Evolutionary conservation across 2,888 invertebrate species (phyloP).

Genomic region (Oscheius onirici): DNA sequence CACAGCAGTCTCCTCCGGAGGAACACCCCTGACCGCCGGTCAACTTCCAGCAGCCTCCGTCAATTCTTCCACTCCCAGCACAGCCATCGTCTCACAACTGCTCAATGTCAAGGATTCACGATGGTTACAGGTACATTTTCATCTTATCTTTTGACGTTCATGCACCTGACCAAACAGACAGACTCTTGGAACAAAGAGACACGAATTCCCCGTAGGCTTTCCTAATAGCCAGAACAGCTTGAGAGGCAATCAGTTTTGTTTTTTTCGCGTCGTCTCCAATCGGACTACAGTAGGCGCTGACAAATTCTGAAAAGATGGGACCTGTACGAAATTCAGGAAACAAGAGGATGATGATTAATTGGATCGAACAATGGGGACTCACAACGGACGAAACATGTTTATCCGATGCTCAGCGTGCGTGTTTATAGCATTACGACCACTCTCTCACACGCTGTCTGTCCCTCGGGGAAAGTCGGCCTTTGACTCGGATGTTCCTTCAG

Average conservation of each 20-base stretch:
- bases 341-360: neutral
- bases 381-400: constrained; percentile 26
- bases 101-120: constrained; percentile 98
- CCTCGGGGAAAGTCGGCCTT: no score
- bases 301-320: neutral
- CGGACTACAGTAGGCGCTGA: neutral
- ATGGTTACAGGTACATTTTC: constrained; percentile 84
- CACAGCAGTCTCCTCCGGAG: constrained; percentile 55
- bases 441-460: no score
- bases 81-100: constrained; percentile 78
- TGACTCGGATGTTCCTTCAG: no score
- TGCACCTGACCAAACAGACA: neutral
- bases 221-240: constrained; percentile 32
- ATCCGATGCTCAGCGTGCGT: constrained; percentile 22
- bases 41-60: constrained; percentile 25
- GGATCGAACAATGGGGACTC: neutral
- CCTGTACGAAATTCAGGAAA: neutral
- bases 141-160: neutral
- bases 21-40: constrained; percentile 49
- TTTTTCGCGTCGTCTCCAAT: constrained; percentile 5
- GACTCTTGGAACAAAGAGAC: neutral
- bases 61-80: constrained; percentile 36
- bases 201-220: neutral
- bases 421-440: constrained; percentile 33
- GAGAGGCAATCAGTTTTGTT: constrained; percentile 34